Base-by-base conservation (phyloP, 2,113 vertebrate species). In the Ranitomeya variabilis region DNA sequence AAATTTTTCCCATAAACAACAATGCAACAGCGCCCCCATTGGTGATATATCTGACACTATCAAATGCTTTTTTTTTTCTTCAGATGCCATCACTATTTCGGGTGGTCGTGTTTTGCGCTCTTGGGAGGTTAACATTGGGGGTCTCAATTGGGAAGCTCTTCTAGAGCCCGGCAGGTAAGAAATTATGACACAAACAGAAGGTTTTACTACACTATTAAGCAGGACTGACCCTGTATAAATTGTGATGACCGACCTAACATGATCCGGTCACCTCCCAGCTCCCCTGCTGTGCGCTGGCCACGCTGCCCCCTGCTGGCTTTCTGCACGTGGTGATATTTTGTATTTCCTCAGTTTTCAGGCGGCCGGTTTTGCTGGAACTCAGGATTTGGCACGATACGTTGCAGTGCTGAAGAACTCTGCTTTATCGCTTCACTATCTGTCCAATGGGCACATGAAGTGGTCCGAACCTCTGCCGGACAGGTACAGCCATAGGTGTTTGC, bases 371-470 rank as follows among this genome's bases (percentile, higher is more conserved):
- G 95, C 97, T 57, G 98, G 97, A 57, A 91, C 96, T 6, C 97
- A 97, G 74, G 97, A 97, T 0, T 23, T 60, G 0, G 96, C 97
- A 86, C 96, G 95, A 71, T 96, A 97, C 0, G 91, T 97, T 18
- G 96, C 96, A 0, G 95, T 99, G 60, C 92, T 99, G 89, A 99
- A 99, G 94, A 97, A 96, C 90, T 91, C 92, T 0, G 93, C 92
- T 0, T 89, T 99, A 23, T 97, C 97, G 11, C 95, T 99, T 52
- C 95, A 99, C 89, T 97, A 98, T 91, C 95, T 99, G 85, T 97
- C 97, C 90, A 98, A 97, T 0, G 97, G 98, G 54, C 97, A 97
- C 92, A 96, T 97, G 57, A 99, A 97, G 87, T 99, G 98, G 98
- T 92, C 94, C 59, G 98, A 99, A 77, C 95, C 96, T 82, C 94